Evolutionary conservation across 2,113 vertebrate species (phyloP), one percentile per base, ranked within the genome.

Genomic region (Scophthalmus maximus): DNA sequence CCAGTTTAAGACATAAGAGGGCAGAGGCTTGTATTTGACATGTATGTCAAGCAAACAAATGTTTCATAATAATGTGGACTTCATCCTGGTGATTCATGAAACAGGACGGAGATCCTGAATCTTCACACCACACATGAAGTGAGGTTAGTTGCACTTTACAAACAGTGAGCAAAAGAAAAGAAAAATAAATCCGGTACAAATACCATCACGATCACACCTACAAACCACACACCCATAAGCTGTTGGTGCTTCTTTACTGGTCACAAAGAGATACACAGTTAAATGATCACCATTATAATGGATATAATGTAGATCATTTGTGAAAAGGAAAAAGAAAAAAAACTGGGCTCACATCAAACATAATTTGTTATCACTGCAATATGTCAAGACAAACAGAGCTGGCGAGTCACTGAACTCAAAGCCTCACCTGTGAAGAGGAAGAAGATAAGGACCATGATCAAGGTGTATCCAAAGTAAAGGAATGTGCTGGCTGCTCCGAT

Each of bases 401-500:
- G 2, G 25, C 25, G 20, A 15, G 22, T 51, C 8, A 23, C 18
- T 18, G 8, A 29, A 59, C 14, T 10, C 5, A 70, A 57, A n/a
- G 25, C 63, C 91, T 89, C 68, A 94, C 94, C 94, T 87, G 93
- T 95, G 81, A 95, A 94, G 59, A 95, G 93, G 89, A 95, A 95
- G 83, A 94, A 95, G 75, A 94, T 95, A 27, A 94, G 92, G 58
- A 95, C 94, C 94, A 94, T 94, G 52, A 95, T 94, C 88, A 90
- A 52, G 0, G 94, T 95, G 87, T 95, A 94, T 58, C 93, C 94
- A 49, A 95, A 93, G 88, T 95, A 95, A 57, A 95, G 91, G 75
- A 94, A 90, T 46, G 92, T 95, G 79, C 93, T 95, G 57, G 94
- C 94, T 0, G 89, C 87, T 22, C 94, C 94, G 5, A 94, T 82